Evolutionary conservation across 2,113 vertebrate species (phyloP).

Genomic region (Noctilio leporinus): DNA sequence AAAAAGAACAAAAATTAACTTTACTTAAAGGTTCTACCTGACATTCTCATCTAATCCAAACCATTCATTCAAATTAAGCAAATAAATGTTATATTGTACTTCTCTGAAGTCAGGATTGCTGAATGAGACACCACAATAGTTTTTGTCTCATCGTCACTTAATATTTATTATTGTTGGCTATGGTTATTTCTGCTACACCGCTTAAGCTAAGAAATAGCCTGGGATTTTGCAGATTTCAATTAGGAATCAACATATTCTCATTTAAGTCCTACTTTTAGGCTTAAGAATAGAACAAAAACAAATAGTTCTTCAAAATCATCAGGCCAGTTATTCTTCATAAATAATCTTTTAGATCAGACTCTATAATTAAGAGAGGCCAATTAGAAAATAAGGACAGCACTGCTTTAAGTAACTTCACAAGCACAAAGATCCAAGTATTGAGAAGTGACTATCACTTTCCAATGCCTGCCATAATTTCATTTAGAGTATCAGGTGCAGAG

Average conservation of each 20-base stretch:
- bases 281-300: not conserved
- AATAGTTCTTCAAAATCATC: not conserved
- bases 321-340: not conserved
- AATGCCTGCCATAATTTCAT: not conserved
- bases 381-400: not conserved
- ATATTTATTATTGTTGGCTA: not conserved
- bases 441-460: not conserved
- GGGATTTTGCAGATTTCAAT: slow-evolving; percentile 2
- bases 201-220: not conserved
- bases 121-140: not conserved
- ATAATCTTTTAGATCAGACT: not conserved
- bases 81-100: not conserved
- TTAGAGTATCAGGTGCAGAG: not conserved
- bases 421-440: not conserved
- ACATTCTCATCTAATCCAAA: not conserved
- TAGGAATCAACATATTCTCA: not conserved
- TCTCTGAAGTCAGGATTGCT: not conserved
- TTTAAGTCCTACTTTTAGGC: slow-evolving; percentile 17
- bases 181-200: not conserved
- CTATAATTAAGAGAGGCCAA: not conserved
- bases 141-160: not conserved
- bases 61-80: not conserved
- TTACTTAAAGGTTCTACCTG: not conserved
- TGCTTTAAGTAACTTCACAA: not conserved
- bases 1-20: not conserved